Evolutionary conservation across 64 coral and sea anemone species (phyloP), one percentile per base, ranked within the genome.

Genomic region (Hydrozoanthus tunicans): DNA sequence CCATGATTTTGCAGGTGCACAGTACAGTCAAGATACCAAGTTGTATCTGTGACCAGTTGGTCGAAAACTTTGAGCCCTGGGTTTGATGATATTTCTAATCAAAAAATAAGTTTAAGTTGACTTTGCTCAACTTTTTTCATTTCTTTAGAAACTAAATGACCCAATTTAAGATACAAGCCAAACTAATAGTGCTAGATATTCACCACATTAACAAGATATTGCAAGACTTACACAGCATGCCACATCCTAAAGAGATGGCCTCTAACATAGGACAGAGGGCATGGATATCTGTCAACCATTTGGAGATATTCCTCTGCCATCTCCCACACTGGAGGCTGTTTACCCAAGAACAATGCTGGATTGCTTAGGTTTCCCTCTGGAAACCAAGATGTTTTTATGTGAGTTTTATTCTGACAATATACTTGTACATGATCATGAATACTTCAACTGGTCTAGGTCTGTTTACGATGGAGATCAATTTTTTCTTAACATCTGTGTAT

Each of bases 221-320:
- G 15, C 6, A 52, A 77, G 58, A 91, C 92, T 92, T 79, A 99
- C 97, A 91, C 81, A 71, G 81, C 85, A 59, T 93, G 90, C 94
- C 94, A 95, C 56, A 99, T 81, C 73, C 89, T 93, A 86, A 99
- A 99, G 24, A 99, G 75, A 51, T 99, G 97, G 6, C 91, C 97
- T 85, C 97, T 89, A 13, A 99, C 85, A 77, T 90, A 91, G 5
- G 97, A 99, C 54, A 99, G 69, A n/a, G 90, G 73, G 64, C 94
- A 95, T 9, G 93, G 93, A 58, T 95, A 90, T 83, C 79, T 69
- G 83, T 93, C 92, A 4, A 95, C 97, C 64, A 99, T 61, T 4
- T 89, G 89, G 60, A 99, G 60, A 67, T 99, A 99, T 56, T 95
- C 76, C 80, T 99, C 90, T 5, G 94, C 85, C 92, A 99, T 95